A percentile compares a stretch with the other conserved stretches of the same genome.
phyloP scores from a whole-genome alignment of 53 echinoderm and acorn worm genomes.

The Crossaster papposus region DNA sequence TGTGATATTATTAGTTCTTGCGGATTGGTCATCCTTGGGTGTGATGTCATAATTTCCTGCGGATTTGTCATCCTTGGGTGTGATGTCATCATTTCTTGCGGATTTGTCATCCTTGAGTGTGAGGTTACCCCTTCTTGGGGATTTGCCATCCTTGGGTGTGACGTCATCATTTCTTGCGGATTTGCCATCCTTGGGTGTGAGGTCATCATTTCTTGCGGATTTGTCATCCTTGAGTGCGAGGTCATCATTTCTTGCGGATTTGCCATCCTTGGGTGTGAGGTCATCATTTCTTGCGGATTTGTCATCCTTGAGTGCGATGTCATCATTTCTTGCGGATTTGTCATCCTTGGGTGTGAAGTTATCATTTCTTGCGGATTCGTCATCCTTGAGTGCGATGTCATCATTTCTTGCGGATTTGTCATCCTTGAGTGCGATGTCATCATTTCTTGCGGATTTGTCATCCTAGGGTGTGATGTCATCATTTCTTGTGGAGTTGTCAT shows the following conservation, averaged over 20 bases:
- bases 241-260: slow-evolving; percentile 66
- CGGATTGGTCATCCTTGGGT: slow-evolving; percentile 66
- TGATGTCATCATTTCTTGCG: slow-evolving; percentile 58
- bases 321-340: slow-evolving; percentile 42
- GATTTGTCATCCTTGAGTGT: slow-evolving; percentile 64
- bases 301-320: slow-evolving; percentile 69
- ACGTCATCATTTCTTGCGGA: slow-evolving; percentile 59
- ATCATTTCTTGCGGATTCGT: slow-evolving; percentile 22
- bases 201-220: slow-evolving; percentile 56
- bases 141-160: slow-evolving; percentile 30
- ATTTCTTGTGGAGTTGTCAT: slow-evolving; percentile 65
- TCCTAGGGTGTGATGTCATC: slow-evolving; percentile 61
- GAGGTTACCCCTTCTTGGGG: slow-evolving; percentile 3
- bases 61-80: slow-evolving; percentile 68
- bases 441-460: slow-evolving; percentile 66
- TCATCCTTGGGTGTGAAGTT: slow-evolving; percentile 2
- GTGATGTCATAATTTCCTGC: slow-evolving; percentile 64
- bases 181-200: slow-evolving; percentile 62
- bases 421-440: slow-evolving; percentile 50
- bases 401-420: slow-evolving; percentile 39
- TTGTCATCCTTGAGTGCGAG: slow-evolving; percentile 70
- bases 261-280: slow-evolving; percentile 69
- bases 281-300: slow-evolving; percentile 61
- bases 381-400: slow-evolving; percentile 55
- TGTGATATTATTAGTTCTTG: slow-evolving; percentile 31